phyloP scores from a whole-genome alignment of 2,888 invertebrate species.

The Morpho deidamia region DNA sequence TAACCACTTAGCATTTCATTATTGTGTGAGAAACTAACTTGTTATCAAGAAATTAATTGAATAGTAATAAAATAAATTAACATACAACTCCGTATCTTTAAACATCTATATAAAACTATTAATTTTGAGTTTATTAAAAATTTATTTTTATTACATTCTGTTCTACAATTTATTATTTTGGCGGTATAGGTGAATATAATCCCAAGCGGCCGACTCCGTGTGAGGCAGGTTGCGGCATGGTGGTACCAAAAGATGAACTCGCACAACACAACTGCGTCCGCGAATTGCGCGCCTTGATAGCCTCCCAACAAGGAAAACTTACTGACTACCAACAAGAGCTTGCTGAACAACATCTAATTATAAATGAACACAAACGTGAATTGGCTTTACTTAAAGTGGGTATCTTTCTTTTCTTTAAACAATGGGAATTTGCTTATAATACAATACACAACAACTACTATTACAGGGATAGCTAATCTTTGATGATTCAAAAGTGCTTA shows the following conservation, averaged over 20 bases:
- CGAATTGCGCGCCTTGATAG: conserved; percentile 85
- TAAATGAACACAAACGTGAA: conserved; percentile 94
- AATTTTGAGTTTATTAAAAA: too few relatives aligned
- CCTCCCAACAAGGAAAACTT: conserved; percentile 40
- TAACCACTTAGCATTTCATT: too few relatives aligned
- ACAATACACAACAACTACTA: background rate
- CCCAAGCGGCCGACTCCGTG: conserved; percentile 96
- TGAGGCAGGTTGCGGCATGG: conserved; percentile 95
- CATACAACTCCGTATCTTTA: too few relatives aligned
- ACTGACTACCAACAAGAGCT: conserved; percentile 92
- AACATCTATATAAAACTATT: too few relatives aligned
- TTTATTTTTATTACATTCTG: too few relatives aligned
- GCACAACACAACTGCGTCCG: conserved; percentile 96
- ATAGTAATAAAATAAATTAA: too few relatives aligned
- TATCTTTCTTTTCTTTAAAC: background rate
- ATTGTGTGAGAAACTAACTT: too few relatives aligned
- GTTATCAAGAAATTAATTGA: too few relatives aligned
- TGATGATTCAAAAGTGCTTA: too few relatives aligned
- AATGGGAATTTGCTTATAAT: too few relatives aligned
- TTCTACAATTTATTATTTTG: background rate
- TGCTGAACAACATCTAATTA: conserved; percentile 90
- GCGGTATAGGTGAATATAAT: conserved; percentile 78
- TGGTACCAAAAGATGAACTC: conserved; percentile 96
- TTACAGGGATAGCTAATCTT: too few relatives aligned
- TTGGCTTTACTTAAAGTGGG: conserved; percentile 89